Conservation (phyloP, 2,888 invertebrate genomes). For the Platycnemis pennipes region DNA sequence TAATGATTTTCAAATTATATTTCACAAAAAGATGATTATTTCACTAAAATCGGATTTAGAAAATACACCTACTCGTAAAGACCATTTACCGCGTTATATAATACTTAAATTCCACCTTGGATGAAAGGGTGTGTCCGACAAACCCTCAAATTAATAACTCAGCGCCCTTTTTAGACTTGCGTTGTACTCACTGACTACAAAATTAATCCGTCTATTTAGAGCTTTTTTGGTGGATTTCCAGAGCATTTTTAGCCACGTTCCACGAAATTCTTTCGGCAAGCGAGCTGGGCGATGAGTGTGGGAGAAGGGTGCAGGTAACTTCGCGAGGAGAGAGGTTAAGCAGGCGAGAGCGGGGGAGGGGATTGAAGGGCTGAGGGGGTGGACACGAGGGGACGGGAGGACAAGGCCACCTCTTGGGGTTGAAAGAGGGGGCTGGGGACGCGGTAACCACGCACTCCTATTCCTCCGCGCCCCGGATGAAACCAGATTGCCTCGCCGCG, state of each 20-base stretch:
- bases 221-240: neutral
- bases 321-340: neutral
- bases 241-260: neutral
- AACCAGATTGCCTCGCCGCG: slow-evolving; percentile 1
- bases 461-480: neutral
- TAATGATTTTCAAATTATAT: too few relatives aligned
- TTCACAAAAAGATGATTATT: too few relatives aligned
- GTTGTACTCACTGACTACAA: neutral
- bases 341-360: neutral
- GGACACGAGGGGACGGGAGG: neutral
- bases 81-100: neutral
- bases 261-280: neutral
- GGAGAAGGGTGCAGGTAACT: neutral
- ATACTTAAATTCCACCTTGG: neutral
- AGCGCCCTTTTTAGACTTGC: neutral
- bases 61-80: too few relatives aligned
- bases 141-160: neutral
- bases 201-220: neutral
- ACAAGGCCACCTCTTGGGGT: neutral
- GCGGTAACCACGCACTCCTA: neutral
- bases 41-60: too few relatives aligned
- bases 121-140: neutral
- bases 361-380: neutral
- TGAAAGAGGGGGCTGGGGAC: too few relatives aligned
- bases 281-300: neutral